Conservation (phyloP, 2,888 invertebrate genomes). For the Drosophila monieri region DNA sequence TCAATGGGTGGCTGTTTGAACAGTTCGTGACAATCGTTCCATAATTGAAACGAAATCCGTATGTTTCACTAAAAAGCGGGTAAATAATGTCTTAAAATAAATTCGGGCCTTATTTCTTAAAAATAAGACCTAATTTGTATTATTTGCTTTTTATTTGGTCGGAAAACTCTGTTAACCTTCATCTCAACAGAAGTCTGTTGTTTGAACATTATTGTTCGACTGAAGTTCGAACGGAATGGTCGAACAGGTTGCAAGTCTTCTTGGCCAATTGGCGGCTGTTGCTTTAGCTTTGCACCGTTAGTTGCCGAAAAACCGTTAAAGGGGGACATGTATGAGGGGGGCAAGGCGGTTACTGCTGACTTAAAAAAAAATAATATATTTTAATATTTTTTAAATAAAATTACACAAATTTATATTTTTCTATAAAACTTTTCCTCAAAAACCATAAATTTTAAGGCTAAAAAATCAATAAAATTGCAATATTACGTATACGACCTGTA, state of each 20-base stretch:
- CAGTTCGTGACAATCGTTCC: neutral
- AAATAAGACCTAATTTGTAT: neutral
- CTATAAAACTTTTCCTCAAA: neutral
- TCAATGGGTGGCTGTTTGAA: neutral
- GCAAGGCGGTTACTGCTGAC: neutral
- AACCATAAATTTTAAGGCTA: too few species aligned
- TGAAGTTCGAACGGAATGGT: too few species aligned
- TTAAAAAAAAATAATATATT: neutral
- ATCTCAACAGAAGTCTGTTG: slow-evolving; percentile 3
- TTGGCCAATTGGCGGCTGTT: neutral
- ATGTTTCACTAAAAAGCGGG: neutral
- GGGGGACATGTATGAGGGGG: neutral
- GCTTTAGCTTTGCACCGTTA: slow-evolving; percentile 4
- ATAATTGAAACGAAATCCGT: neutral
- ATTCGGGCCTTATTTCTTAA: neutral
- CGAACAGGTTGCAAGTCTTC: slow-evolving; percentile 10
- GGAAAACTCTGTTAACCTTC: neutral
- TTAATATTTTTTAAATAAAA: too few species aligned
- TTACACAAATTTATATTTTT: too few species aligned
- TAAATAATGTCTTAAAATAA: neutral
- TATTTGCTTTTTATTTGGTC: neutral
- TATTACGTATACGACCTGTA: neutral
- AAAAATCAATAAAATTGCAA: too few species aligned
- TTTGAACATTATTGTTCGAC: too few species aligned
- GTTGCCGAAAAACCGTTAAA: slow-evolving; percentile 11